Base-by-base conservation (phyloP, 1,140 invertebrate genomes). In the Brachystomella parvula region DNA sequence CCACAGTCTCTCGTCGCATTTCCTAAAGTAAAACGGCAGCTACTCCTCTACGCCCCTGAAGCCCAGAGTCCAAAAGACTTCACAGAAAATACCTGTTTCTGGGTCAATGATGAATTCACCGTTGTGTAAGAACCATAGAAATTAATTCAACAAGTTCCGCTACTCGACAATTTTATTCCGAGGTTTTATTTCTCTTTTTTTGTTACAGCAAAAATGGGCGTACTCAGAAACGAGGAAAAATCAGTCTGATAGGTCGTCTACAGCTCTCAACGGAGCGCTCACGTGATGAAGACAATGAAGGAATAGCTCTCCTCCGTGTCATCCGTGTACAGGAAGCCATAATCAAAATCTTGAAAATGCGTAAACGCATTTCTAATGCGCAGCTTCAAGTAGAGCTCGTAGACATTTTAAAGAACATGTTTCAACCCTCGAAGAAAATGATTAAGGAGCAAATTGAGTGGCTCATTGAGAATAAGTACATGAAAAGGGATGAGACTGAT, bases 381-480 rank as follows among this genome's bases (percentile, higher is more conserved):
- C 90, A 96, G 70, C 80, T 99, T 56, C 95, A 98, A 73, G 92
- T 91, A 44, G 96, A 98, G 83, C 82, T 98, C 44, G 89, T 98
- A 6, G 95, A 98, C 81, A 96, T 99, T 78, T 81, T 99, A 60
- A 98, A 97, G 80, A 97, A 98, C 78, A 97, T 98, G 94, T 99
- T 99, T 82, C 80, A 98, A 73, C 96, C 96, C 32, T 95, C 93
- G 67, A 96, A 96, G 80, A 98, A 98, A 80, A 92, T 98, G 87
- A 98, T 99, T 71, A 99, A 99, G 81, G 95, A 99, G 81, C 96
- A 98, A 81, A 87, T 98, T 33, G 96, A 99, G 79, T 98, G 95
- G 95, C 83, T 99, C 12, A 98, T 99, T 72, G 96, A 99, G 81
- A 91, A 98, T 76, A 96, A 97, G 78, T 98, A 97, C 78, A 96